Percentiles rank a stretch among this genome's conserved stretches.
phyloP scores from a whole-genome alignment of 1,140 invertebrate species.

The Nautilus pompilius region DNA sequence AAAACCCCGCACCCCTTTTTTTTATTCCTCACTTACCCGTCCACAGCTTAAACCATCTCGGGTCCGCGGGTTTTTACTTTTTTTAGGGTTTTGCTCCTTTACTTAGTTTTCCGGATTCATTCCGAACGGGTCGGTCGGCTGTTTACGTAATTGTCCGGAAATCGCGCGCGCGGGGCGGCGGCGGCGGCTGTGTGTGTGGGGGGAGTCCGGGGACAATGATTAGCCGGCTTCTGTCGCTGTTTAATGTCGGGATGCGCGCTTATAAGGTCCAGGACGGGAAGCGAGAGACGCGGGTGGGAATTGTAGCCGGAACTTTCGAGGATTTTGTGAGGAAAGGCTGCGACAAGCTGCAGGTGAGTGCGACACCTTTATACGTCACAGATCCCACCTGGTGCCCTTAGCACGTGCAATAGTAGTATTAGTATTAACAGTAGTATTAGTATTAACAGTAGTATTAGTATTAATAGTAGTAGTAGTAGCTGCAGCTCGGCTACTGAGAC shows the following conservation, averaged over 20 bases:
- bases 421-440: neutral
- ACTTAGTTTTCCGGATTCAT: no score
- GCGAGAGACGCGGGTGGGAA: slow-evolving; percentile 26
- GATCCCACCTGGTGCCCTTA: neutral
- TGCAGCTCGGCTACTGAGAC: neutral
- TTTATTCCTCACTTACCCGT: no score
- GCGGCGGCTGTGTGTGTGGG: no score
- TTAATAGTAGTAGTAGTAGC: neutral
- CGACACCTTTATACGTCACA: neutral
- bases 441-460: neutral
- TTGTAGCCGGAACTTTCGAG: slow-evolving; percentile 32
- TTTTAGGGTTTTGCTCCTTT: no score
- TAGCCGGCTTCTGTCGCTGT: slow-evolving; percentile 28
- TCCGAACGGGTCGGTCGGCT: no score
- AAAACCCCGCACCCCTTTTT: no score
- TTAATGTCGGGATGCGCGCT: slow-evolving; percentile 39
- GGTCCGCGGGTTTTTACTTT: no score
- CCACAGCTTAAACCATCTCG: no score
- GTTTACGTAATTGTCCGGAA: no score
- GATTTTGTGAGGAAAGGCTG: slow-evolving; percentile 41
- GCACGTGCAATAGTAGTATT: neutral
- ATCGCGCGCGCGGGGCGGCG: no score
- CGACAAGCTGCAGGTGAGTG: slow-evolving; percentile 30
- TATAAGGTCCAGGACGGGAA: slow-evolving; percentile 41
- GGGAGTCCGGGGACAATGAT: no score